These are phyloP conservation scores for Darevskia nairensis DNA, from an alignment of 2,797 vertebrate genomes.

Conservation along the genomic window DNA sequence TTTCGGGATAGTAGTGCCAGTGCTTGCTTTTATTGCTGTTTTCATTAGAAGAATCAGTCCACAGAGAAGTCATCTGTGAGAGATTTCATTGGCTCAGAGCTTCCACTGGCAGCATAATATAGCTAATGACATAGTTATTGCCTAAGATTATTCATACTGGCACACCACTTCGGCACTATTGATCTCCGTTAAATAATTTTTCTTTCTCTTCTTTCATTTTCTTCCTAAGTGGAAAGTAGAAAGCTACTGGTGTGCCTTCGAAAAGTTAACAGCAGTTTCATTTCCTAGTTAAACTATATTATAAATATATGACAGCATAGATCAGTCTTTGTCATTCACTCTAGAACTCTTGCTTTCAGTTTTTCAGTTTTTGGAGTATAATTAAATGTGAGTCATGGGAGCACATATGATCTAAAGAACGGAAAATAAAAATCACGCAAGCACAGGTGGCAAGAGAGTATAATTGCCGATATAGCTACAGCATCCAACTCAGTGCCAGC, in stretches of 20 bases:
- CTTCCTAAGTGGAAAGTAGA: conserved; percentile 66
- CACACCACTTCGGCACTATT: conserved; percentile 49
- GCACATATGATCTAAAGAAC: conserved; percentile 28
- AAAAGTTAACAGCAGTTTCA: conserved; percentile 48
- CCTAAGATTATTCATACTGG: conserved; percentile 62
- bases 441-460: background rate
- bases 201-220: conserved; percentile 62
- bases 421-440: conserved; percentile 37
- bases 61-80: conserved; percentile 41
- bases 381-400: conserved; percentile 19
- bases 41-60: conserved; percentile 36
- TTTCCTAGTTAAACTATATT: conserved; percentile 62
- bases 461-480: background rate
- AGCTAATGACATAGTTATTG: conserved; percentile 63
- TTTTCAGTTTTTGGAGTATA: background rate
- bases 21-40: conserved; percentile 40
- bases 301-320: conserved; percentile 52
- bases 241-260: conserved; percentile 44
- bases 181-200: conserved; percentile 60
- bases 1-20: background rate
- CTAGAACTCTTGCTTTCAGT: conserved; percentile 26
- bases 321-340: conserved; percentile 42
- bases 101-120: conserved; percentile 33
- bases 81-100: conserved; percentile 18
- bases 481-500: background rate